Percentiles rank a stretch among this genome's conserved stretches.
These are phyloP conservation scores for Anthonomus grandis DNA, from an alignment of 1,140 invertebrate species.

Conservation along the genomic window DNA sequence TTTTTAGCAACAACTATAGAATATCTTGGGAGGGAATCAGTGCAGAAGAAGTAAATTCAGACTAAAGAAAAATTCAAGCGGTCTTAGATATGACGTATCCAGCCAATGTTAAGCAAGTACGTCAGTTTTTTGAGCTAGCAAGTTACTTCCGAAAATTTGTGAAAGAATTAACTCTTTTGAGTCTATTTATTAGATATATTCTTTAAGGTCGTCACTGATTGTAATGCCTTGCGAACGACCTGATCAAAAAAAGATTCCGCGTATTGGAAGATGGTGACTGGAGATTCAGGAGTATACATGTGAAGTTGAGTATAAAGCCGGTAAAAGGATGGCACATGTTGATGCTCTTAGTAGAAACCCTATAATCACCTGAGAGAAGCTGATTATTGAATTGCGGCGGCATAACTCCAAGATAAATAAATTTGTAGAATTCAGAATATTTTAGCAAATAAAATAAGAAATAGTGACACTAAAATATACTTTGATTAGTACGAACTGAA, in stretches of 20 bases:
- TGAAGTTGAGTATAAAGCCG: conserved; percentile 9
- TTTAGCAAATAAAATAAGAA: neutral
- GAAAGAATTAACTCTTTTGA: too few species aligned
- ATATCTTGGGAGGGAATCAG: too few species aligned
- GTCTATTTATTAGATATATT: too few species aligned
- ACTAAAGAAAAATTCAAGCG: conserved; percentile 37
- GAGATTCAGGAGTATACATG: conserved; percentile 47
- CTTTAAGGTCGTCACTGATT: too few species aligned
- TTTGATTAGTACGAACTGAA: neutral
- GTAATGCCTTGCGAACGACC: too few species aligned
- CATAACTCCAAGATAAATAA: too few species aligned
- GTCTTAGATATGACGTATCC: conserved; percentile 39
- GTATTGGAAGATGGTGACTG: conserved; percentile 43
- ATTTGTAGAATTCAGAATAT: neutral
- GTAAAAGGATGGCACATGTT: neutral
- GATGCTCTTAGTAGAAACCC: neutral
- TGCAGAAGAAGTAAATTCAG: conserved; percentile 30
- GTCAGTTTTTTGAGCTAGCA: conserved; percentile 38
- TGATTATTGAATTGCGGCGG: too few species aligned
- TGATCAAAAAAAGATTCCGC: conserved; percentile 27
- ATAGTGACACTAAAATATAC: neutral
- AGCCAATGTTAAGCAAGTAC: conserved; percentile 33
- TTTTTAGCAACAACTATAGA: too few species aligned
- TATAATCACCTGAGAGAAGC: conserved; percentile 13
- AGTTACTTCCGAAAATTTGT: conserved; percentile 42